phyloP scores from a whole-genome alignment of 2,888 invertebrate species.

The Mamestra brassicae region DNA sequence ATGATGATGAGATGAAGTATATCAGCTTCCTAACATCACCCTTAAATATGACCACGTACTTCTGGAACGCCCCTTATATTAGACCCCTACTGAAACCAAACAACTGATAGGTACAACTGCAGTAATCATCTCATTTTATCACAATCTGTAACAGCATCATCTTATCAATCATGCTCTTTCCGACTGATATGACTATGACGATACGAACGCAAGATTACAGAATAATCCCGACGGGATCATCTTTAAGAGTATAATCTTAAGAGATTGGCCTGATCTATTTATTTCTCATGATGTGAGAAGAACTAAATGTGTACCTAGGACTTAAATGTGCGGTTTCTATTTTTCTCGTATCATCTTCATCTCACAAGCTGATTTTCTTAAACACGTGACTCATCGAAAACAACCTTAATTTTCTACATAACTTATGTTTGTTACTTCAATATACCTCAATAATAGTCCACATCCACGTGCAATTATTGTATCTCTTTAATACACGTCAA shows the following conservation, averaged over 20 bases:
- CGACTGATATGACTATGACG: slow-evolving; percentile 5
- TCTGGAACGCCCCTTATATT: not conserved
- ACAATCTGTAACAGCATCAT: not conserved
- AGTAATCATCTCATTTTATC: slow-evolving; percentile 9
- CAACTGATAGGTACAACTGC: not conserved
- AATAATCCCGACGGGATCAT: slow-evolving; percentile 29
- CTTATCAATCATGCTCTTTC: slow-evolving; percentile 13
- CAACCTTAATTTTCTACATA: not conserved
- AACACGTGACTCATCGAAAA: not conserved
- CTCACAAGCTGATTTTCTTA: not conserved
- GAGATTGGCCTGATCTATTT: slow-evolving; percentile 16
- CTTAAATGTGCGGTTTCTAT: no score
- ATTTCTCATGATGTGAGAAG: not conserved
- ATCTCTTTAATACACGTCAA: slow-evolving; percentile 14
- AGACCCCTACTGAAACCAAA: not conserved
- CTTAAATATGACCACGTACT: no score
- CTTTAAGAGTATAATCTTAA: slow-evolving; percentile 7
- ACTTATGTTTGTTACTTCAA: not conserved
- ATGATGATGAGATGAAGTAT: no score
- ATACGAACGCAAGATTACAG: slow-evolving; percentile 10
- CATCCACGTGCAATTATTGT: not conserved
- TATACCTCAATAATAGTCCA: not conserved
- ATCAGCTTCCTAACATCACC: no score
- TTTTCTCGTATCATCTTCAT: no score
- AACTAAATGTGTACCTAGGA: no score